Evolutionary conservation across 2,888 invertebrate genomes (phyloP).

Genomic region (Argyresthia albistria): DNA sequence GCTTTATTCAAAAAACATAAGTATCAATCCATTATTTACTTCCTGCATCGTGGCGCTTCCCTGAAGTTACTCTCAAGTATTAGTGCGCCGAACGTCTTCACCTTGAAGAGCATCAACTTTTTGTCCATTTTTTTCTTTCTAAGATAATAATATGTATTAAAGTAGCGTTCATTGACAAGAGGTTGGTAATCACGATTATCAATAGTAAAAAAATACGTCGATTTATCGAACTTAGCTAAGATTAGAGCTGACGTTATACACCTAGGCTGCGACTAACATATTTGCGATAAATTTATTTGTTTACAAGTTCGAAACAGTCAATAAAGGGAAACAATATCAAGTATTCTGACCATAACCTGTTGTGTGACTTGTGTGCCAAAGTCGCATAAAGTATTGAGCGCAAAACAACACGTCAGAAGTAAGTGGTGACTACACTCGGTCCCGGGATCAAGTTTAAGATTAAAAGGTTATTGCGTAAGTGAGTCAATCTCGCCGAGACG

Average conservation of each 20-base stretch:
- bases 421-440: too few relatives aligned
- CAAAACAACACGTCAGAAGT: too few relatives aligned
- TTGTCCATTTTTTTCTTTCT: constrained; percentile 41
- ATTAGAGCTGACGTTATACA: constrained; percentile 40
- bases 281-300: too few relatives aligned
- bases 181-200: constrained; percentile 54
- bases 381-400: too few relatives aligned
- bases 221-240: constrained; percentile 38
- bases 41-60: constrained; percentile 56
- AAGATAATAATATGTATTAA: constrained; percentile 54
- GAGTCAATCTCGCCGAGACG: too few relatives aligned
- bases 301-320: too few relatives aligned
- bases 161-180: constrained; percentile 49
- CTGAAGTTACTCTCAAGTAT: constrained; percentile 48
- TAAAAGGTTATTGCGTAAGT: constrained; percentile 17
- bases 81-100: constrained; percentile 57
- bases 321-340: too few relatives aligned
- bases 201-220: constrained; percentile 33
- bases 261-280: too few relatives aligned
- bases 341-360: too few relatives aligned
- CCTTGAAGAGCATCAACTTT: constrained; percentile 61
- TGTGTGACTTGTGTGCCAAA: too few relatives aligned
- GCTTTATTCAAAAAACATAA: constrained; percentile 9
- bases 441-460: too few relatives aligned
- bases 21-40: constrained; percentile 34